Evolutionary conservation across 1,140 invertebrate genomes (phyloP).

Genomic region (Atta texana): DNA sequence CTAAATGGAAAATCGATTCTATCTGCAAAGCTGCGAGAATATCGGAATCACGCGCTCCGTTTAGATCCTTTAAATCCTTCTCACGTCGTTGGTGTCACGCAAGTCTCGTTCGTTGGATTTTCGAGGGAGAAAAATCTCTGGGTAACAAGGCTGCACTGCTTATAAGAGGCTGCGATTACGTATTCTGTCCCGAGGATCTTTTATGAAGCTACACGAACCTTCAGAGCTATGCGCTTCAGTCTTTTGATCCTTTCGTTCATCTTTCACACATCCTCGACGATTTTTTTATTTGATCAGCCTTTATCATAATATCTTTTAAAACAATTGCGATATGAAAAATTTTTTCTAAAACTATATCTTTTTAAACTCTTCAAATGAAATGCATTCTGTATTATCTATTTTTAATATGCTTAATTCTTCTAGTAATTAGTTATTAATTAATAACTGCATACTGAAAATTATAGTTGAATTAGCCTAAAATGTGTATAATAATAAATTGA

Average conservation of each 20-base stretch:
- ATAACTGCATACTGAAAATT: neutral
- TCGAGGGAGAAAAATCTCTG: conserved; percentile 67
- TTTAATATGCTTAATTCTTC: neutral
- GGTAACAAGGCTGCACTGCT: conserved; percentile 45
- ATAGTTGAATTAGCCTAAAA: too few species aligned
- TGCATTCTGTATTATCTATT: neutral
- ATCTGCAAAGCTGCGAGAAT: conserved; percentile 9
- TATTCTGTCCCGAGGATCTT: conserved; percentile 65
- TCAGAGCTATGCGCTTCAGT: conserved; percentile 29
- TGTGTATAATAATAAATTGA: too few species aligned
- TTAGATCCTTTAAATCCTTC: conserved; percentile 56
- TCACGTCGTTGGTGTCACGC: conserved; percentile 63
- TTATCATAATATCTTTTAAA: neutral
- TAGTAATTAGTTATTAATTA: neutral
- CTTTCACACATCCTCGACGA: conserved; percentile 12
- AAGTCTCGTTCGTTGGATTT: conserved; percentile 64
- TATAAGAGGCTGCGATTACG: conserved; percentile 68
- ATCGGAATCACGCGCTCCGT: conserved; percentile 40
- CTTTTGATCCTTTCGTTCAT: conserved; percentile 48
- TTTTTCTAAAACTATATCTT: neutral
- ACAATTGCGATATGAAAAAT: conserved; percentile 5
- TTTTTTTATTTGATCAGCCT: conserved; percentile 2
- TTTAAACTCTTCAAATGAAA: neutral
- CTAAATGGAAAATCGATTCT: conserved; percentile 24
- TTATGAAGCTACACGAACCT: conserved; percentile 54